phyloP scores from a whole-genome alignment of 2,888 invertebrate genomes.

The Thereva nobilitata region DNA sequence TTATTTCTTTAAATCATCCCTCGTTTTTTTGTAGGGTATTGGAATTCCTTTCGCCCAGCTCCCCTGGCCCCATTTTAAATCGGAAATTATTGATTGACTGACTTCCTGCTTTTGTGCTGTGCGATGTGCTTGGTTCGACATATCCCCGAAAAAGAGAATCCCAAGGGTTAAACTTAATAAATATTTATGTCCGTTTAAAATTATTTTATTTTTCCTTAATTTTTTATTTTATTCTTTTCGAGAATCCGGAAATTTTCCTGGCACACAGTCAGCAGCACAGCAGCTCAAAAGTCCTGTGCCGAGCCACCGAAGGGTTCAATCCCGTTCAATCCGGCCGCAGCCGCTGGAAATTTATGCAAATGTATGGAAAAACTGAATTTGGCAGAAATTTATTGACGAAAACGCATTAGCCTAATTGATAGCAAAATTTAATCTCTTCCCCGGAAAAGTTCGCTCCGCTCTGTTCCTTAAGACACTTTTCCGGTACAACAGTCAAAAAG shows the following conservation, averaged over 20 bases:
- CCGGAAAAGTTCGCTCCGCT: neutral
- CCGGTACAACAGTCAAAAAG: conserved; percentile 1
- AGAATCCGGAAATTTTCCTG: conserved; percentile 3
- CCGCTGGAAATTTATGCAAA: conserved; percentile 15
- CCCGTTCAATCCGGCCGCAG: neutral
- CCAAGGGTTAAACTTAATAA: conserved; percentile 28
- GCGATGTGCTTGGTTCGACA: neutral
- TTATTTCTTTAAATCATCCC: conserved; percentile 10
- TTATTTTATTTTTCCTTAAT: conserved; percentile 24
- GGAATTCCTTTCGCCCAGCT: conserved; percentile 15
- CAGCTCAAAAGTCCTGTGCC: neutral
- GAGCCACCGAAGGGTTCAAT: conserved; percentile 8
- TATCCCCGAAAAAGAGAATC: conserved; percentile 13
- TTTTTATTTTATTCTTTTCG: conserved; percentile 20
- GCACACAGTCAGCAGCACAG: conserved; percentile 2
- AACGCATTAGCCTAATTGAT: conserved; percentile 31
- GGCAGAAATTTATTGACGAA: conserved; percentile 18
- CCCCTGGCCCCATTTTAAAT: conserved; percentile 13
- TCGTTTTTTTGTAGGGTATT: neutral
- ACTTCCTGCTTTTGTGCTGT: conserved; percentile 17
- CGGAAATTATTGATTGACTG: conserved; percentile 22
- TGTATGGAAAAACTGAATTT: conserved; percentile 20
- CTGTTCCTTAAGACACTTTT: conserved; percentile 2
- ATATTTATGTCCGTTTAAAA: conserved; percentile 26
- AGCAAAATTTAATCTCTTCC: conserved; percentile 9